Base-by-base conservation (phyloP, 2,797 vertebrate genomes). In the Betta splendens region DNA sequence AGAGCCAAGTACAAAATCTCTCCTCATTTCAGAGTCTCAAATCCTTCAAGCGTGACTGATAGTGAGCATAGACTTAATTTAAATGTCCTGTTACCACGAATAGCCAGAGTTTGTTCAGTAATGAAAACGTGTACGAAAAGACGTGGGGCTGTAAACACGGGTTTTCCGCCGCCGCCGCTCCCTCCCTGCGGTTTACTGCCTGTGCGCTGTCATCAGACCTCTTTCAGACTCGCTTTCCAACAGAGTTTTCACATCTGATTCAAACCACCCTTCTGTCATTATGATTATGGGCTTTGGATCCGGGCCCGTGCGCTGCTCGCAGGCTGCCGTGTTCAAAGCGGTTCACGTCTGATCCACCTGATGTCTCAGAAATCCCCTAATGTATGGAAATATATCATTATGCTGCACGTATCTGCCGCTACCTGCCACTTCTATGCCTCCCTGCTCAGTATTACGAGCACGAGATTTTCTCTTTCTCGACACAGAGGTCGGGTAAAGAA, bases 231-330 rank as follows among this genome's bases (percentile, higher is more conserved):
- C 17, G 15, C 58, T 47, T 68, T 52, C 40, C 64, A 43, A 16
- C 48, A 36, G 22, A n/a, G 42, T 28, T 46, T 54, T 56, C 46
- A 46, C 32, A 51, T 77, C 48, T 60, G 46, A 80, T 53, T 72
- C 69, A 64, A 53, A 69, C 51, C 37, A 29, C 36, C 58, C 61
- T 61, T 46, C 66, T 62, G 50, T 75, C 63, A 21, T 50, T 52
- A 29, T 77, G 79, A 84, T 87, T 77, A 77, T 10, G 66, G 72
- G 63, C 47, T 57, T n/a, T 70, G 69, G 50, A 38, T 33, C 36
- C n/a, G 15, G 37, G 45, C 55, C 50, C 20, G 0, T 5, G 35
- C 33, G 40, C 39, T 25, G 12, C 2, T 25, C 22, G 25, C 48
- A 23, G n/a, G 1, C 9, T 29, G 45, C 77, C 20, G 39, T 75